Base-by-base conservation (phyloP, 1,140 invertebrate species). In the Notospermus geniculatus region DNA sequence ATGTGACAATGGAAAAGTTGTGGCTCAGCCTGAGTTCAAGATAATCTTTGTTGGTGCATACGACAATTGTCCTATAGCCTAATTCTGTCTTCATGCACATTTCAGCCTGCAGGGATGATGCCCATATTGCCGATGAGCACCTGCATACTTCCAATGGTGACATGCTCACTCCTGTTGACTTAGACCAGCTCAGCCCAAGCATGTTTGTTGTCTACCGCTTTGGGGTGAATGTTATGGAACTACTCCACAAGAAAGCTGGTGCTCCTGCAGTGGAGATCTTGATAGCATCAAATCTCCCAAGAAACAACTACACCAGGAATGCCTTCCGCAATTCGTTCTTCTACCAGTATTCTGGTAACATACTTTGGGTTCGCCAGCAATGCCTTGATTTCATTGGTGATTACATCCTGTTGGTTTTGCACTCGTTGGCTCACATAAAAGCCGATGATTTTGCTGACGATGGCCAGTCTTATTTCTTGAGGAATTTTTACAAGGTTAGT, bases 201-300 rank as follows among this genome's bases (percentile, higher is more conserved):
- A 74, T 76, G 63, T 77, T 78, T 64, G 76, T 78, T 54, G 67
- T 78, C 28, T 78, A 78, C 50, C 64, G 72, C 17, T 78, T 73
- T 41, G 76, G 76, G 53, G 75, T 77, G 19, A 77, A 77, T 57
- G 65, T 78, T 46, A 72, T 71, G 32, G 59, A 68, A 30, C 60
- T 76, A 11, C 66, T 78, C 1, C 68, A 77, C 55, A 60, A 77
- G 54, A 64, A 59, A 28, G 60, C 63, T 50, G 68, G 67, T 43
- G 73, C 71, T 25, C 73, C 71, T 9, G 67, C 74, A 15, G 74
- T 77, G 46, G 72, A 71, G 11, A 59, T 79, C 13, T 68, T 79
- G 1, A 62, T 79, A 32, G 75, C 77, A 27, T 73, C 75, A 22
- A 77, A 73, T 56, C 67, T 79, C 39, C 77, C 77, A 13, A 64